phyloP scores from a whole-genome alignment of 2,888 invertebrate genomes.

The Sipunculus nudus region DNA sequence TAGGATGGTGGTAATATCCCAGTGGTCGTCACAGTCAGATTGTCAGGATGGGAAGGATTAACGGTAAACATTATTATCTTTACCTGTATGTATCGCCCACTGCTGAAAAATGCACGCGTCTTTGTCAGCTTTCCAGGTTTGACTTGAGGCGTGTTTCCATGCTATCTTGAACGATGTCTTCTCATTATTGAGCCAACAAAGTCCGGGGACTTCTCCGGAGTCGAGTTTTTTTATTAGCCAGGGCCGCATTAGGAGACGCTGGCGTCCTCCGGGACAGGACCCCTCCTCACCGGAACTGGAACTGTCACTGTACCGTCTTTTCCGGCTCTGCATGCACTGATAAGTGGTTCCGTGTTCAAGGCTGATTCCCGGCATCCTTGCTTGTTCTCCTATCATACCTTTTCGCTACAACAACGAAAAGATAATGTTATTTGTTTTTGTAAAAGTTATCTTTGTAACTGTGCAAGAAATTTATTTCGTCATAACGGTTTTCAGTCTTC shows the following conservation, averaged over 20 bases:
- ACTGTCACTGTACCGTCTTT: no score
- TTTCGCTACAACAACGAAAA: no score
- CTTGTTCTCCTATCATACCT: no score
- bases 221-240: slow-evolving; percentile 54
- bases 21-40: not conserved
- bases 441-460: no score
- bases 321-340: no score
- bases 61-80: not conserved
- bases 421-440: no score
- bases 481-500: no score
- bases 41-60: no score
- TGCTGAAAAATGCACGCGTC: slow-evolving; percentile 55
- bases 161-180: slow-evolving; percentile 51
- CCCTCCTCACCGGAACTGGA: not conserved
- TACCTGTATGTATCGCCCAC: slow-evolving; percentile 61
- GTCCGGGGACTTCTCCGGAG: slow-evolving; percentile 35
- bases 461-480: no score
- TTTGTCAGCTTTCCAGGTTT: slow-evolving; percentile 48
- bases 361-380: no score
- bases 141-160: slow-evolving; percentile 60
- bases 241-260: slow-evolving; percentile 45
- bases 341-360: no score
- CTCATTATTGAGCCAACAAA: slow-evolving; percentile 48
- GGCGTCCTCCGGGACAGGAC: not conserved
- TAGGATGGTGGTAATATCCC: no score